Evolutionary conservation across 2,797 vertebrate species (phyloP).

Genomic region (Megaceryle alcyon): DNA sequence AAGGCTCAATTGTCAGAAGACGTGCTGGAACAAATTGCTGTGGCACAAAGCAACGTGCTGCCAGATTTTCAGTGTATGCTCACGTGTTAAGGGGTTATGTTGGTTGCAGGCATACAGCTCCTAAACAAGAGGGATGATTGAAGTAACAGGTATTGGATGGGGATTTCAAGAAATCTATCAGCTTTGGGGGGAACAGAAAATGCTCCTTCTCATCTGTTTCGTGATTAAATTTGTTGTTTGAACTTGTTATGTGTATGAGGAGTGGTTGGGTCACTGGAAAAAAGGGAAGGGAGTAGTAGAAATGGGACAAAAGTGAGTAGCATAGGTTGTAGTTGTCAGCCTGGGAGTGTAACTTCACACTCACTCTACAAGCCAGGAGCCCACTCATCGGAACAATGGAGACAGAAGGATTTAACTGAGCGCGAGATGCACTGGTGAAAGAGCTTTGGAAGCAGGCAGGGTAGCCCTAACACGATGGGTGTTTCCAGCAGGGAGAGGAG

Average conservation of each 20-base stretch:
- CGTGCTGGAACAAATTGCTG: background rate
- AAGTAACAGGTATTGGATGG: background rate
- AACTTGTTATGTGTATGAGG: background rate
- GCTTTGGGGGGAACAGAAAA: background rate
- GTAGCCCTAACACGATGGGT: rapidly evolving
- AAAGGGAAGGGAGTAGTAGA: background rate
- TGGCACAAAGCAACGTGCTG: background rate
- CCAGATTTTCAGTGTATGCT: background rate
- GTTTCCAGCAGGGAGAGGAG: background rate
- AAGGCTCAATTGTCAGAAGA: background rate
- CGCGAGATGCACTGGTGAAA: background rate
- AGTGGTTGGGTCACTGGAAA: background rate
- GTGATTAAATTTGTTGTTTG: background rate
- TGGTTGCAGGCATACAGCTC: background rate
- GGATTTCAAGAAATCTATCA: background rate
- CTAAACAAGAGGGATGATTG: background rate
- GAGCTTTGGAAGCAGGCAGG: background rate
- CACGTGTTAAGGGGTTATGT: rapidly evolving
- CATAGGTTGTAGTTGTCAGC: background rate
- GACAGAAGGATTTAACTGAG: background rate
- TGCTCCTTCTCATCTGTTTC: background rate
- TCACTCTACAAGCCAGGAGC: background rate
- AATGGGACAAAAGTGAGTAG: background rate
- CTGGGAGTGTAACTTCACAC: background rate
- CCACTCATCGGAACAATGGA: background rate